Evolutionary conservation across 2,888 invertebrate species (phyloP), one percentile per base, ranked within the genome.

Genomic region (Epirrhoe alternata): DNA sequence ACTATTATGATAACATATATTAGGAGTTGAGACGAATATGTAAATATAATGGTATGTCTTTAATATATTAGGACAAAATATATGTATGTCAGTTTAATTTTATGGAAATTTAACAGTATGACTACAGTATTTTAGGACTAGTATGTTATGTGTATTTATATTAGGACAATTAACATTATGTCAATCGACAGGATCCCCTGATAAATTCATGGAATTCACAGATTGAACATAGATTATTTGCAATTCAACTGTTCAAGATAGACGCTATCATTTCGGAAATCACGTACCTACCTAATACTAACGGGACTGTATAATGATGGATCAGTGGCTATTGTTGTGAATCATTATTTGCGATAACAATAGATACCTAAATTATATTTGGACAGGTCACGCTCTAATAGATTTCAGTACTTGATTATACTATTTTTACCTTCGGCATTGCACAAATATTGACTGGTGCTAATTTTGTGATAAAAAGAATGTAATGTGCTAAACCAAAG

Each of bases 391-490:
- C 38, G 38, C 38, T 42, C 2, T 42, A 42, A 42, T 42, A 12
- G 38, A 42, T 10, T 42, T 12, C 10, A 42, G 12, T 42, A 0
- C 2, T 42, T 12, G 38, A 42, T 10, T 42, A 38, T 6, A 38
- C 10, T 38, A 38, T 38, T 38, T 38, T 38, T 12, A 38, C 38
- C 38, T 31, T 31, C 31, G 6, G 6, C 31, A 38, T 38, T 12
- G 38, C 38, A 38, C 38, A 42, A 42, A 42, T 12, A 42, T 12
- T 24, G 24, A 24, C 14, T 31, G 16, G 12, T 56, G 42, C 45
- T 50, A 56, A 62, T 62, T 51, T 62, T 42, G 6, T 14, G 54
- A 62, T 51, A 47, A 55, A n/a, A 45, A 5, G 31, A 51, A 56
- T 51, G 3, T 62, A 31, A 61, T 61, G 55, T 55, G 55, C 50